Conservation (phyloP, 2,797 vertebrate species). For the Sibirionetta formosa region DNA sequence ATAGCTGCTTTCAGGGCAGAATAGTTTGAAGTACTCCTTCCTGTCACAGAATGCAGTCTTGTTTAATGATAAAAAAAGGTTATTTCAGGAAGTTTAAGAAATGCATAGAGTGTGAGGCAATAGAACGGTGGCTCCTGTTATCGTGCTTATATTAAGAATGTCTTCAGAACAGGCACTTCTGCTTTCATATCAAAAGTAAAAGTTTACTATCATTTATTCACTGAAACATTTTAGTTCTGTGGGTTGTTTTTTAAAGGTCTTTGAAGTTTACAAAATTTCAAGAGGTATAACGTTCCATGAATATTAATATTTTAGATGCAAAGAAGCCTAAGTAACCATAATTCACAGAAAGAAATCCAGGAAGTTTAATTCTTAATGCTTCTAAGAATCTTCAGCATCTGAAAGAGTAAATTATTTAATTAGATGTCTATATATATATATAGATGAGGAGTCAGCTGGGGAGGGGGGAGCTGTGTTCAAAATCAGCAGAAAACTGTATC, state of each 20-base stretch:
- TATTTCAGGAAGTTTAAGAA: neutral
- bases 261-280: neutral
- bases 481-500: neutral
- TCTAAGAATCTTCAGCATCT: neutral
- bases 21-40: neutral
- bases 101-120: neutral
- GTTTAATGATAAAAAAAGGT: neutral
- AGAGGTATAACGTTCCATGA: neutral
- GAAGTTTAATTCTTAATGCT: neutral
- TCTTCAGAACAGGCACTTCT: neutral
- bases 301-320: too few relatives aligned
- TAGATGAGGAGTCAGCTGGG: neutral
- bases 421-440: neutral
- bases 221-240: neutral
- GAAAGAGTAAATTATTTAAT: neutral
- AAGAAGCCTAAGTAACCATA: neutral
- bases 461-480: neutral
- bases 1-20: neutral
- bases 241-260: neutral
- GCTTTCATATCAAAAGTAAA: neutral
- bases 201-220: neutral
- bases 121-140: neutral
- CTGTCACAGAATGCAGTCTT: neutral
- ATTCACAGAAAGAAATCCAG: neutral
- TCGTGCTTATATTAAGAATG: neutral